These are phyloP conservation scores for Chromis chromis DNA, from an alignment of 2,797 vertebrate species.

Conservation along the genomic window DNA sequence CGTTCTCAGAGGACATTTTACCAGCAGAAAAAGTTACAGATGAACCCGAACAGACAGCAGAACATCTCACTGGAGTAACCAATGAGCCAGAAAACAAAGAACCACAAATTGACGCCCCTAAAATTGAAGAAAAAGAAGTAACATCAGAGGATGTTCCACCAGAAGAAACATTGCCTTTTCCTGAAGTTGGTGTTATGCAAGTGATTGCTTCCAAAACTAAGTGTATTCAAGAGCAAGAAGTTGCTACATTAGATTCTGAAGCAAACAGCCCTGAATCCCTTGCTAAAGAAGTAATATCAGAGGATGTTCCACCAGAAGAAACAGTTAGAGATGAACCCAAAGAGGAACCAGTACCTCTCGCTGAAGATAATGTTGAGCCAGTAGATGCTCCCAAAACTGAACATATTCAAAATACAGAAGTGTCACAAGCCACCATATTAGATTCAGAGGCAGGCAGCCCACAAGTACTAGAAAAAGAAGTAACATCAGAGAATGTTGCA, in stretches of 20 bases:
- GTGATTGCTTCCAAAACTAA: too few species aligned
- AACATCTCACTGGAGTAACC: conserved; percentile 3
- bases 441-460: neutral
- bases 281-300: conserved; percentile 24
- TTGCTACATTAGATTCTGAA: neutral
- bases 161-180: too few species aligned
- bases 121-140: conserved; percentile 25
- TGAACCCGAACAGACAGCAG: conserved; percentile 11
- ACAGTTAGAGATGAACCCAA: conserved; percentile 31
- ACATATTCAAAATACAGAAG: neutral
- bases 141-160: neutral
- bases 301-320: neutral
- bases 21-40: conserved; percentile 14
- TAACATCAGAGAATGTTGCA: conserved; percentile 11
- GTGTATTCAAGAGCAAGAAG: too few species aligned
- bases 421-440: conserved; percentile 1
- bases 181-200: too few species aligned
- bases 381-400: neutral
- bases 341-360: neutral
- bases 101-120: neutral
- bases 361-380: neutral
- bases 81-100: conserved; percentile 18
- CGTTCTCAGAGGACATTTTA: neutral
- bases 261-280: too few species aligned
- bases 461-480: conserved; percentile 34